phyloP scores from a whole-genome alignment of 2,113 vertebrate genomes.

The Cyphomyrus plagiostoma region DNA sequence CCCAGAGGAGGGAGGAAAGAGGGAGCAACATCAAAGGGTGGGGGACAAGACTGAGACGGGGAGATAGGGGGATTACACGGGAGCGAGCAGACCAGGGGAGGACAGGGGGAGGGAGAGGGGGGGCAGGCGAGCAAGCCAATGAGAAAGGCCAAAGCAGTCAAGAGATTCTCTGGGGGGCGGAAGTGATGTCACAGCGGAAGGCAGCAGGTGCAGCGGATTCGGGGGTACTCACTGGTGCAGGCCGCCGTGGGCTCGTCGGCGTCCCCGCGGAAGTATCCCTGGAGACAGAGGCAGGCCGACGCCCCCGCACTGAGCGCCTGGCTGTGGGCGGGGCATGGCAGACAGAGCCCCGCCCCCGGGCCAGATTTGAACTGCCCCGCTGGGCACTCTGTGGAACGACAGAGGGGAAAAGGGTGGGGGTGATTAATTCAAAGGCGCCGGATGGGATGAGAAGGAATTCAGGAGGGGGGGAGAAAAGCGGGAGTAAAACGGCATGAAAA shows the following conservation, averaged over 20 bases:
- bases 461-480: not conserved
- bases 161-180: not conserved
- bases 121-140: not conserved
- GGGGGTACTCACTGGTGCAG: conserved; percentile 64
- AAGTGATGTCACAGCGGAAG: not conserved
- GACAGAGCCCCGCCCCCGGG: conserved; percentile 54
- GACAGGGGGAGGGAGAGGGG: not conserved
- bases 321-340: conserved; percentile 59
- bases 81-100: not conserved
- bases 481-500: not conserved
- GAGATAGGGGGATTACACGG: conserved; percentile 2
- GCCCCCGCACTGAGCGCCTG: conserved; percentile 51
- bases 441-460: not conserved
- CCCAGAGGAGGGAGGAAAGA: not conserved
- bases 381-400: conserved; percentile 52
- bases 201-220: not conserved
- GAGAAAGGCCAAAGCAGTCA: not conserved
- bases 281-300: conserved; percentile 55
- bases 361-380: conserved; percentile 61
- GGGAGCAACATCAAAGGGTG: not conserved
- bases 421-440: not conserved
- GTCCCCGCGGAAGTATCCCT: conserved; percentile 56
- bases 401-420: not conserved
- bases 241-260: conserved; percentile 46
- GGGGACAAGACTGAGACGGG: conserved; percentile 8